Conservation (phyloP, 2,113 vertebrate genomes). For the Cichladusa arquata region DNA sequence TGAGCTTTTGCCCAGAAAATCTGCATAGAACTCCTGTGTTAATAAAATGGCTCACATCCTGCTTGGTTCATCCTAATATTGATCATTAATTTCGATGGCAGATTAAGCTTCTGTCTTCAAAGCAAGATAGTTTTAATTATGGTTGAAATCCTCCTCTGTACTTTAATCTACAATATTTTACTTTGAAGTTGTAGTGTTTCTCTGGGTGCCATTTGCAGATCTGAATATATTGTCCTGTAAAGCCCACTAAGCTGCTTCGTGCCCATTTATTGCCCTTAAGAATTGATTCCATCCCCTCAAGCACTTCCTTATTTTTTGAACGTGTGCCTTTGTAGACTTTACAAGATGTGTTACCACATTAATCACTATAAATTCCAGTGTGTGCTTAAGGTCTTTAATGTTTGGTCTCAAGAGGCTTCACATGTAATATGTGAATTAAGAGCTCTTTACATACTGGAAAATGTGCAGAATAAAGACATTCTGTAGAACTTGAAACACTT, state of each 20-base stretch:
- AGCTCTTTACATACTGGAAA: not conserved
- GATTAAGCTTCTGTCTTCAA: not conserved
- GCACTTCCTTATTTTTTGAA: conserved; percentile 13
- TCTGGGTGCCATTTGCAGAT: not conserved
- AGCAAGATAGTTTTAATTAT: not conserved
- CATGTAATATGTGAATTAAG: not conserved
- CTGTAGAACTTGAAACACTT: not conserved
- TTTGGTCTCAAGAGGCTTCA: not conserved
- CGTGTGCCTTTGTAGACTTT: not conserved
- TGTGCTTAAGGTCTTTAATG: not conserved
- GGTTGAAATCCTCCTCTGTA: not conserved
- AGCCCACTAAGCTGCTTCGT: not conserved
- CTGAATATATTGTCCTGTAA: not conserved
- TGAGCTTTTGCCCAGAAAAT: not conserved
- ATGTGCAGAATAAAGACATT: not conserved
- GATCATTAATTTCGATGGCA: not conserved
- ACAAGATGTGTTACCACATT: not conserved
- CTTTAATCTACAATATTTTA: not conserved
- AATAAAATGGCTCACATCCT: not conserved
- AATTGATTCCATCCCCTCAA: not conserved
- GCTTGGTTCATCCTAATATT: not conserved
- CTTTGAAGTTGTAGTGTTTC: conserved; percentile 6
- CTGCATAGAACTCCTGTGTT: not conserved
- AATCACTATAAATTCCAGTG: not conserved
- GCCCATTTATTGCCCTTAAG: not conserved